phyloP scores from a whole-genome alignment of 2,113 vertebrate genomes.

The Macquaria ambigua region DNA sequence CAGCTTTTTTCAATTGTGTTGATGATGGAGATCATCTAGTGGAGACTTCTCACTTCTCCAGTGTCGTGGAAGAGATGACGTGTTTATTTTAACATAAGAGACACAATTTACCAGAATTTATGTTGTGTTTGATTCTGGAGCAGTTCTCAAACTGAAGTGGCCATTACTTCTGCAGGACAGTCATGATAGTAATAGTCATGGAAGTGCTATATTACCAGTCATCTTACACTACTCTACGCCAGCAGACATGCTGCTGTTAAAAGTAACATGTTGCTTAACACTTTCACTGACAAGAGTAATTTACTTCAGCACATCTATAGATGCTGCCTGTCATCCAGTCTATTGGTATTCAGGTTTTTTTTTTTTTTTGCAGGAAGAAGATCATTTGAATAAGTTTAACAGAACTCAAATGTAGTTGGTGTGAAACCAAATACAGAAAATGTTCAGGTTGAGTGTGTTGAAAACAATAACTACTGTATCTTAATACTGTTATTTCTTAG shows the following conservation, averaged over 20 bases:
- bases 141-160: slow-evolving; percentile 64
- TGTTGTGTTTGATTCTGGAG: slow-evolving; percentile 56
- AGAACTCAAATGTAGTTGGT: neutral
- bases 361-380: neutral
- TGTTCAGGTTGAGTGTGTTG: neutral
- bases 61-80: slow-evolving; percentile 8
- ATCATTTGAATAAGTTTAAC: neutral
- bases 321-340: neutral
- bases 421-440: neutral
- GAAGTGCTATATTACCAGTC: neutral
- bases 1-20: neutral
- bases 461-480: neutral
- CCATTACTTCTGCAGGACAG: slow-evolving; percentile 34
- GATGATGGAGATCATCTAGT: neutral
- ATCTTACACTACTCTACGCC: neutral
- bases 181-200: neutral
- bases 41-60: slow-evolving; percentile 3
- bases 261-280: too few relatives aligned
- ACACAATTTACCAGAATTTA: slow-evolving; percentile 59
- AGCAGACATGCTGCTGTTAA: neutral
- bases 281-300: neutral
- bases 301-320: neutral
- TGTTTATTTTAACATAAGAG: slow-evolving; percentile 56
- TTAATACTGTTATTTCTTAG: neutral
- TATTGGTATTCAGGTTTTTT: neutral